Conservation (phyloP, 2,888 invertebrate species). For the Meta bourneti region DNA sequence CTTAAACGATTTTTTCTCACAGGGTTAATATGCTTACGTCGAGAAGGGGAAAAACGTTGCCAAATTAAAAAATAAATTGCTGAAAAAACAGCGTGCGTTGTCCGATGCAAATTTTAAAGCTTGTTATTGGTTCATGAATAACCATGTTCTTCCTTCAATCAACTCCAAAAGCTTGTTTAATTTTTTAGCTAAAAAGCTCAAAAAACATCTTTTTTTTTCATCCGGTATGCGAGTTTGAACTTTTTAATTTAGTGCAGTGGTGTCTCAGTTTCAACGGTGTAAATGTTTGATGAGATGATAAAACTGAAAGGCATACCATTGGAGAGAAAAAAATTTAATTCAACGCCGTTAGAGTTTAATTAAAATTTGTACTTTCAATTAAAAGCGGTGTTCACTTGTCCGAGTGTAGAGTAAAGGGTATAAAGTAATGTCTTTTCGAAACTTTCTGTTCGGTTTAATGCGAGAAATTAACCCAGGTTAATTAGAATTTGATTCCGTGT, state of each 20-base stretch:
- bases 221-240: background rate
- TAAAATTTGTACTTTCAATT: slow-evolving; percentile 2
- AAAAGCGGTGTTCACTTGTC: background rate
- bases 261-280: background rate
- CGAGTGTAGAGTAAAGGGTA: background rate
- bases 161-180: background rate
- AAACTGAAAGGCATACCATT: background rate
- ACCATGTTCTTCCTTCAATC: slow-evolving; percentile 6
- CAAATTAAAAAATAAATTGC: background rate
- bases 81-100: background rate
- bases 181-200: background rate
- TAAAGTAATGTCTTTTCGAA: background rate
- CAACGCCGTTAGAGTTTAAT: slow-evolving; percentile 20
- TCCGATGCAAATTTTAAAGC: slow-evolving; percentile 10
- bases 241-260: background rate
- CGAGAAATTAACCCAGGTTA: background rate
- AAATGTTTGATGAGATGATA: background rate
- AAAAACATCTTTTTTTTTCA: background rate
- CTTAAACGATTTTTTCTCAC: background rate
- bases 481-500: background rate
- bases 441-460: background rate
- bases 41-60: background rate
- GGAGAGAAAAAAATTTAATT: background rate
- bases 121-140: slow-evolving; percentile 3
- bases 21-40: background rate